Conservation (phyloP, 2,113 vertebrate species). For the Sylvietta virens region DNA sequence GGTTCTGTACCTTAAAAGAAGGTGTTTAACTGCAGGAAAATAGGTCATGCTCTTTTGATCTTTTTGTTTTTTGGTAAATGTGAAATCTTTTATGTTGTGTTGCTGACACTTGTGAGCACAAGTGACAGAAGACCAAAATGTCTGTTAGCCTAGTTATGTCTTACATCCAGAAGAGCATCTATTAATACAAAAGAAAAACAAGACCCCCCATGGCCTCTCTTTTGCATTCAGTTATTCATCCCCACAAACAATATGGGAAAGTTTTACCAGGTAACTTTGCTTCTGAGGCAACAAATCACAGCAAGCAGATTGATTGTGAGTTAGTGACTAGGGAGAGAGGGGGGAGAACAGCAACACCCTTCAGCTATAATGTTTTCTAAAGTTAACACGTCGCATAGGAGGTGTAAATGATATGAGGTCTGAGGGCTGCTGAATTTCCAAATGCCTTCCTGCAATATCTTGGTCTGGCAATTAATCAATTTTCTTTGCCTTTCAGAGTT, state of each 20-base stretch:
- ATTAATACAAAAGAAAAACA: neutral
- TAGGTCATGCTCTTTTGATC: conserved; percentile 22
- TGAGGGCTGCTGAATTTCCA: conserved; percentile 31
- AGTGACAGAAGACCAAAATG: conserved; percentile 16
- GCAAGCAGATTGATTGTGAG: neutral
- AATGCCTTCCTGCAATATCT: conserved; percentile 29
- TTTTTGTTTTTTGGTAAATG: neutral
- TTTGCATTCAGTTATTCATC: neutral
- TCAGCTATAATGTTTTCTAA: conserved; percentile 36
- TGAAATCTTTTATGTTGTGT: conserved; percentile 1
- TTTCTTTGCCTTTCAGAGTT: conserved; percentile 49
- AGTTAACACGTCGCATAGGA: neutral
- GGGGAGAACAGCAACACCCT: neutral
- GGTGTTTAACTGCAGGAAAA: conserved; percentile 17
- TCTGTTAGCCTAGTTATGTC: conserved; percentile 32
- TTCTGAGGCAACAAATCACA: conserved; percentile 28
- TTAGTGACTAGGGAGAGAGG: neutral
- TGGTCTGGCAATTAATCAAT: conserved; percentile 58
- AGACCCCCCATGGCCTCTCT: neutral
- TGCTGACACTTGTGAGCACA: neutral
- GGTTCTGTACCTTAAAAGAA: conserved; percentile 11
- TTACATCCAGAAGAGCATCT: conserved; percentile 8
- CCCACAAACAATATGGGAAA: neutral
- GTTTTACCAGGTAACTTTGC: conserved; percentile 14
- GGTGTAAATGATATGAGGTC: conserved; percentile 35